These are phyloP conservation scores for Platygyra sinensis DNA, from an alignment of 64 coral and sea anemone species.

Conservation along the genomic window DNA sequence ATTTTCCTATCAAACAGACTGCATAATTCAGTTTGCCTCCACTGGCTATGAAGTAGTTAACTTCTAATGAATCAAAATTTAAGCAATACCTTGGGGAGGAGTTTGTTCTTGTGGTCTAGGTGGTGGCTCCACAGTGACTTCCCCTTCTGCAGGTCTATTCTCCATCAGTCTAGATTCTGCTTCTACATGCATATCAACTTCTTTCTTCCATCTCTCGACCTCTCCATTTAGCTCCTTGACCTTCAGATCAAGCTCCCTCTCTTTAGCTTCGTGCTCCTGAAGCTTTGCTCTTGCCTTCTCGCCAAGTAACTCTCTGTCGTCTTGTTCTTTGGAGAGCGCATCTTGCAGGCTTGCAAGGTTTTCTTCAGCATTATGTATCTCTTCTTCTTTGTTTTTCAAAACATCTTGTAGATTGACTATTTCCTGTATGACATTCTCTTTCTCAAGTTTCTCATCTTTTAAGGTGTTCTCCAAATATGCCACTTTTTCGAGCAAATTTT, in stretches of 20 bases:
- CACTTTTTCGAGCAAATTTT: conserved; percentile 20
- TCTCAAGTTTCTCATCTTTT: conserved; percentile 49
- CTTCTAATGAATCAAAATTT: too few relatives aligned
- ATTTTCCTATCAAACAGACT: too few relatives aligned
- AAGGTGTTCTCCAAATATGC: conserved; percentile 41
- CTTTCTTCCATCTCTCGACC: conserved; percentile 68
- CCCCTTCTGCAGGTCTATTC: background rate
- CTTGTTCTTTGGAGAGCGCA: conserved; percentile 44
- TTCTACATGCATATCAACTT: conserved; percentile 64
- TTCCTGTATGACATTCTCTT: conserved; percentile 42
- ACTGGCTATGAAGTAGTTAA: too few relatives aligned
- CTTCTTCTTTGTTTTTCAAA: conserved; percentile 24
- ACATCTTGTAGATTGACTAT: conserved; percentile 57
- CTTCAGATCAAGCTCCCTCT: conserved; percentile 7
- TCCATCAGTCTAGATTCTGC: conserved; percentile 53
- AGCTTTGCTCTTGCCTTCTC: conserved; percentile 43
- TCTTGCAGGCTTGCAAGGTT: background rate
- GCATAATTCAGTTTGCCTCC: too few relatives aligned
- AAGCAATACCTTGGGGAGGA: background rate
- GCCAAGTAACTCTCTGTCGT: conserved; percentile 45
- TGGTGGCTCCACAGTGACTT: background rate
- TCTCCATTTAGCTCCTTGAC: conserved; percentile 29
- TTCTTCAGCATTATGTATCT: background rate
- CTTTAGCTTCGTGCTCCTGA: conserved; percentile 10
- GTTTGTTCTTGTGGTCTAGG: background rate